These are phyloP conservation scores for Arenaria interpres DNA, from an alignment of 2,113 vertebrate species.

Conservation along the genomic window DNA sequence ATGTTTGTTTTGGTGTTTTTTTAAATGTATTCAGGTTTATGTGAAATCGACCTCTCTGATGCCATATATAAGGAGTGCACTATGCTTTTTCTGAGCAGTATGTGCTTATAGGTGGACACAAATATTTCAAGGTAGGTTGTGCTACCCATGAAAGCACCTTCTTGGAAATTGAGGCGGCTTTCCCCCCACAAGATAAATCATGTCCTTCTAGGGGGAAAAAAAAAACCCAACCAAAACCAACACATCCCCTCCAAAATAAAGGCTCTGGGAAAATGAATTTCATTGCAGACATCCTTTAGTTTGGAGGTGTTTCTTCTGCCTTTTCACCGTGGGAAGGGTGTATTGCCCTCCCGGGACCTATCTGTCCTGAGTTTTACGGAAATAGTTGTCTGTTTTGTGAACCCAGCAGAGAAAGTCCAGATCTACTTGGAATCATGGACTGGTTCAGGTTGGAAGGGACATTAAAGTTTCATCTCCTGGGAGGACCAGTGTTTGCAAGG, in stretches of 20 bases:
- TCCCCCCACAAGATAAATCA: neutral
- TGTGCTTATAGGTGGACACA: neutral
- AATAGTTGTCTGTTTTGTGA: neutral
- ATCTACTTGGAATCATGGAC: neutral
- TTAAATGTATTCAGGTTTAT: neutral
- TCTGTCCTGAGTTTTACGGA: neutral
- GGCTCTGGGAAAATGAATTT: neutral
- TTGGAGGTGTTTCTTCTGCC: neutral
- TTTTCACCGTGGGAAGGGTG: neutral
- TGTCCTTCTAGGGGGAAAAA: accelerated
- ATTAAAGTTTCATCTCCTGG: neutral
- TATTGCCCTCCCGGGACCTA: neutral
- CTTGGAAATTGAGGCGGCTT: neutral
- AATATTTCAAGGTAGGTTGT: neutral
- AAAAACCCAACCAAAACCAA: neutral
- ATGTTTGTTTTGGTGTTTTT: neutral
- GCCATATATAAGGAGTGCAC: neutral
- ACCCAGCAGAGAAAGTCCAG: neutral
- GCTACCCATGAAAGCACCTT: neutral
- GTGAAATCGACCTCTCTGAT: neutral
- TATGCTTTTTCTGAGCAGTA: neutral
- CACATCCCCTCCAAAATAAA: no score
- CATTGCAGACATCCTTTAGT: neutral
- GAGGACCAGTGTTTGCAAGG: neutral
- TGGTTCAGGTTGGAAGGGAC: neutral